These are phyloP conservation scores for Listrodromus nycthemerus DNA, from an alignment of 2,888 invertebrate genomes.

Conservation along the genomic window DNA sequence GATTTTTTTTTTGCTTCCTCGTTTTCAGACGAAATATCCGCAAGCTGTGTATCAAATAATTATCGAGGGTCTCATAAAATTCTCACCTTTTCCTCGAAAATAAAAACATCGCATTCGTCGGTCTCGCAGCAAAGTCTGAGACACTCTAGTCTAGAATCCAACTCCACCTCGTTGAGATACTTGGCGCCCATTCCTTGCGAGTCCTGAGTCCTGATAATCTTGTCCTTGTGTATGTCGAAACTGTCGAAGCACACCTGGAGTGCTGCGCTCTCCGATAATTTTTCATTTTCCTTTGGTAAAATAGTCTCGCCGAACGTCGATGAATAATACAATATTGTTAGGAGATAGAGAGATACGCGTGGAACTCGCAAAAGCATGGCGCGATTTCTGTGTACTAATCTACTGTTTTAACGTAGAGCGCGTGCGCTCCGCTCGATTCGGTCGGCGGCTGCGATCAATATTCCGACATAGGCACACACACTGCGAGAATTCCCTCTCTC, in stretches of 20 bases:
- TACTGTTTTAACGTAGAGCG: slow-evolving; percentile 56
- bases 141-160: slow-evolving; percentile 93
- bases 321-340: slow-evolving; percentile 73
- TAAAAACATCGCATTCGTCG: slow-evolving; percentile 94
- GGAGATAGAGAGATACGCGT: slow-evolving; percentile 74
- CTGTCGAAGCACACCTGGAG: slow-evolving; percentile 90
- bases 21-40: neutral
- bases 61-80: slow-evolving; percentile 26
- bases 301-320: slow-evolving; percentile 71
- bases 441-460: slow-evolving; percentile 66
- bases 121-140: slow-evolving; percentile 95
- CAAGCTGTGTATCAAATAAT: neutral
- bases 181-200: slow-evolving; percentile 95
- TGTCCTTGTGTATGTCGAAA: slow-evolving; percentile 94
- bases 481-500: neutral
- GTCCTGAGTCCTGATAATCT: slow-evolving; percentile 96
- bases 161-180: slow-evolving; percentile 93
- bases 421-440: slow-evolving; percentile 57
- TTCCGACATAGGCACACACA: slow-evolving; percentile 17
- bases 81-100: slow-evolving; percentile 95
- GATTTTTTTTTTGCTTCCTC: neutral
- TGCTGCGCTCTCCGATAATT: slow-evolving; percentile 87
- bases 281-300: slow-evolving; percentile 74
- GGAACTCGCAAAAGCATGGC: slow-evolving; percentile 77
- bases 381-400: slow-evolving; percentile 51